Evolutionary conservation across 37 sponge, comb jelly and placozoan species (phyloP), one percentile per base, ranked within the genome.

Genomic region (Agelas oroides): DNA sequence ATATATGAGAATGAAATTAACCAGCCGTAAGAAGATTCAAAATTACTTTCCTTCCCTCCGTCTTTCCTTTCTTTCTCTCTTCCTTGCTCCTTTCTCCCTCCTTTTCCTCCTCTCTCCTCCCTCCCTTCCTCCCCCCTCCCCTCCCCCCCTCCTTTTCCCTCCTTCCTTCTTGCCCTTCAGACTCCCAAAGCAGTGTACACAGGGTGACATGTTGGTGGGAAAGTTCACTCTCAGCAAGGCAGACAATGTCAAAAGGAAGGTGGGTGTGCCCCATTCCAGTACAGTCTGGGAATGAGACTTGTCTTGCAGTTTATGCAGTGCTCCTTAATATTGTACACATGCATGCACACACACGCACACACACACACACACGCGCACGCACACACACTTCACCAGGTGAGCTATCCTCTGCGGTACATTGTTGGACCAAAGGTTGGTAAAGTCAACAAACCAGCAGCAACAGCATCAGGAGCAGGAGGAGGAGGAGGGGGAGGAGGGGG

Each of bases 231-330:
- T 90, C 23, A 55, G 81, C 35, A 93, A 87, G 73, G 13, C 56
- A 25, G 89, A 82, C 6, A 33, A 27, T 28, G 83, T 90, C 37
- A 90, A 87, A 62, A 90, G 76, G 36, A 84, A 87, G 76, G 94
- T 90, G 53, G 39, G n/a, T n/a, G n/a, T n/a, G n/a, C n/a, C n/a
- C n/a, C n/a, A n/a, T n/a, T n/a, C n/a, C n/a, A n/a, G n/a, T n/a
- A n/a, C n/a, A n/a, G n/a, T n/a, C n/a, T n/a, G n/a, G n/a, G n/a
- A n/a, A n/a, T n/a, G n/a, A n/a, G n/a, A n/a, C n/a, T n/a, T n/a
- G n/a, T n/a, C n/a, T n/a, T n/a, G n/a, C n/a, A n/a, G n/a, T n/a
- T n/a, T n/a, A n/a, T n/a, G n/a, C n/a, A n/a, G n/a, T 46, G 46
- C 46, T 12, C 46, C 3, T 12, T 8, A 46, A 3, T 12, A 3